These are phyloP conservation scores for Dynastes hyllus DNA, from an alignment of 2,888 invertebrate genomes.

Conservation along the genomic window DNA sequence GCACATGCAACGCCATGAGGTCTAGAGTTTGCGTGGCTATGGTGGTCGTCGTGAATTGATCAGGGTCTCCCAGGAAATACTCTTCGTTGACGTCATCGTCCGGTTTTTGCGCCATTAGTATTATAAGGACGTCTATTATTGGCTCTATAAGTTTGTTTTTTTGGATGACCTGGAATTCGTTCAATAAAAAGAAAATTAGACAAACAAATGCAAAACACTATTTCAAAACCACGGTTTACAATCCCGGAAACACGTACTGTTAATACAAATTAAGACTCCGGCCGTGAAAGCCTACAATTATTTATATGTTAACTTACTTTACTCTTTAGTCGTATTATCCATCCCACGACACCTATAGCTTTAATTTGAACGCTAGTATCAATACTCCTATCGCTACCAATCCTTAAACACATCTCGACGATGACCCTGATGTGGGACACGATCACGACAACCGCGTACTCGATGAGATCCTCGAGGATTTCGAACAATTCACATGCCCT, in stretches of 20 bases:
- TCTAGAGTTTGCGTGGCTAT: conserved; percentile 85
- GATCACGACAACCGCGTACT: conserved; percentile 76
- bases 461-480: conserved; percentile 79
- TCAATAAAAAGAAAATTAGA: not conserved
- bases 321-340: conserved; percentile 80
- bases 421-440: conserved; percentile 78
- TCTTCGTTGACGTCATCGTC: conserved; percentile 78
- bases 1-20: conserved; percentile 81
- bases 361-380: conserved; percentile 79
- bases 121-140: conserved; percentile 79
- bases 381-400: conserved; percentile 75
- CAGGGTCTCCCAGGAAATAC: conserved; percentile 77
- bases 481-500: conserved; percentile 78
- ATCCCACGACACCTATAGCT: conserved; percentile 79
- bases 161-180: conserved; percentile 70
- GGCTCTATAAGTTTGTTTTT: conserved; percentile 83
- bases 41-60: conserved; percentile 78
- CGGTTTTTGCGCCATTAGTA: conserved; percentile 78
- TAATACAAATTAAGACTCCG: no score
- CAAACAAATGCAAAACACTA: no score
- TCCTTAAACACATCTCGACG: conserved; percentile 79
- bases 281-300: no score
- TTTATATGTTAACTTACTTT: conserved; percentile 71
- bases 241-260: no score
- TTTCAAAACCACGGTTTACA: no score